Evolutionary conservation across 2,797 vertebrate species (phyloP), one percentile per base, ranked within the genome.

Genomic region (Micrastur ruficollis): DNA sequence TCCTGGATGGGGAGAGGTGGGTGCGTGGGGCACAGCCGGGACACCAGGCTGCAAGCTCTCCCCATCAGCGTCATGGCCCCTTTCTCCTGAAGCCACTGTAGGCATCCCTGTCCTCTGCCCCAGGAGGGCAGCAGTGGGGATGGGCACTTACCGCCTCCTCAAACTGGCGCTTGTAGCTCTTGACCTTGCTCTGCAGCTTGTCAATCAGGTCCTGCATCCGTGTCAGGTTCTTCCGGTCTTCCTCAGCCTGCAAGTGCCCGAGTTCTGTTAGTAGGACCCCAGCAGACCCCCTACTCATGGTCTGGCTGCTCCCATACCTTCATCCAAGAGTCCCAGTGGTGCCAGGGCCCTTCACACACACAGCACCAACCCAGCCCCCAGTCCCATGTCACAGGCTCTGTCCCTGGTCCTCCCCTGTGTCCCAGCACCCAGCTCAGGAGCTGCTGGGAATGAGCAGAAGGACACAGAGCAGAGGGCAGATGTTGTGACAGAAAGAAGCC

Each of bases 121-220:
- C 22, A 1, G 6, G 4, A 11, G 21, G 14, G 62, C 15, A 26
- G n/a, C 8, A 13, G 17, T 12, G 8, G 55, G 18, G 59, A 14
- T 0, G 0, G 38, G 29, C 59, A 98, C 99, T 99, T 97, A 99
- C 99, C 46, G 98, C 99, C 96, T 99, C 99, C 92, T 99, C 99
- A 12, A 98, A 98, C 97, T 99, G 99, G 47, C 99, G 98, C 96
- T 99, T 99, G 97, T 99, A 99, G 97, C 98, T 99, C 98, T 99
- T 99, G 95, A 99, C 97, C 95, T 99, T 99, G 95, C 98, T 98
- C 98, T 99, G 99, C 89, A 99, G 98, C 93, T 99, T 99, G 96
- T 99, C 99, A 3, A 99, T 99, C 93, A 99, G 98, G 56, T 99
- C 99, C 96, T 99, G 99, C 97, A 99, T 99, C 73, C 99, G 98